Evolutionary conservation across 2,113 vertebrate species (phyloP).

Genomic region (Machaerirhynchus nigripectus): DNA sequence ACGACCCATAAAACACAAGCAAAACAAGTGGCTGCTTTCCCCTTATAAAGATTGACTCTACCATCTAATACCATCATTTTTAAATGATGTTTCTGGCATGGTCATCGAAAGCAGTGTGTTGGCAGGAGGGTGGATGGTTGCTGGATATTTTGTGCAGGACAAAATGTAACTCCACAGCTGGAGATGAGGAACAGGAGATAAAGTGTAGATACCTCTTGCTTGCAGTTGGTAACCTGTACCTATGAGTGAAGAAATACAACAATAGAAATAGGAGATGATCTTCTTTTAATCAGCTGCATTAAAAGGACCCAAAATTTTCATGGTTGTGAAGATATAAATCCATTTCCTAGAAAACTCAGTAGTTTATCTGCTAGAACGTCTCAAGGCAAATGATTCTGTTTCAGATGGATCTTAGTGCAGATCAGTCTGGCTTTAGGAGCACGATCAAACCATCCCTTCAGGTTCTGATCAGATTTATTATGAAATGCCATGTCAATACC

Average conservation of each 20-base stretch:
- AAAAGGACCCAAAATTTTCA: background rate
- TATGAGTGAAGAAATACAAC: background rate
- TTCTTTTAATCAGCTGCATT: background rate
- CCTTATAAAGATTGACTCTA: background rate
- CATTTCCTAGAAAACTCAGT: background rate
- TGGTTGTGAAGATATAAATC: background rate
- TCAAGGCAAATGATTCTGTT: background rate
- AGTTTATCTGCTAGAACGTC: background rate
- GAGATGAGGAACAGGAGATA: background rate
- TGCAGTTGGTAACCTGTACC: background rate
- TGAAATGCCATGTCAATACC: background rate
- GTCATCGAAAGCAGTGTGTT: background rate
- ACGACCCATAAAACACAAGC: accelerated
- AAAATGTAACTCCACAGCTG: background rate
- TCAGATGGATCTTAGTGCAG: background rate
- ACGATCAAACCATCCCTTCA: background rate
- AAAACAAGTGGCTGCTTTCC: background rate
- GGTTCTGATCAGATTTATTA: background rate
- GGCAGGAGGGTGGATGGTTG: background rate
- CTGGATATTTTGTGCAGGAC: background rate
- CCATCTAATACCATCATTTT: background rate
- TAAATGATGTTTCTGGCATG: background rate
- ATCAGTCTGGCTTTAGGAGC: background rate
- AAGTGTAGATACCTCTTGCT: background rate
- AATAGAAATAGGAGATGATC: background rate